A percentile compares a stretch with the other conserved stretches of the same genome.
Evolutionary conservation across 2,797 vertebrate genomes (phyloP).

Genomic region (Gephyroberyx darwinii): DNA sequence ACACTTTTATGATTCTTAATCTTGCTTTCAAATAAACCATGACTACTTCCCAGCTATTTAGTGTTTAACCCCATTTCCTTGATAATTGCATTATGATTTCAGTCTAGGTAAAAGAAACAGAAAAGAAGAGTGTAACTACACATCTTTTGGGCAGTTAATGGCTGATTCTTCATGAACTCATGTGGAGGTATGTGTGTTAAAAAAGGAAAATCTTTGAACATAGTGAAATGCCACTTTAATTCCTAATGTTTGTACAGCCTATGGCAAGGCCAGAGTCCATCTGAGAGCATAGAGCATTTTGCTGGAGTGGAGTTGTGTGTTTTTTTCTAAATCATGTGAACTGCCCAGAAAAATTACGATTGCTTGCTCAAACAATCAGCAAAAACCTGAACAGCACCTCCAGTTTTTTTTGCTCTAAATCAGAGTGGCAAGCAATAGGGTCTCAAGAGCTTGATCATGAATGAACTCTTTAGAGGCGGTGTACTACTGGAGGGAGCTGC

Average conservation of each 20-base stretch:
- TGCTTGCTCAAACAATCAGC: constrained; percentile 43
- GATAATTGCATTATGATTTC: background rate
- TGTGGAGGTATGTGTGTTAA: background rate
- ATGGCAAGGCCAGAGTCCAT: constrained; percentile 27
- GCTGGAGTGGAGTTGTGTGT: constrained; percentile 23
- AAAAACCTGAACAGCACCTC: constrained; percentile 35
- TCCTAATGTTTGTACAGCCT: constrained; percentile 20
- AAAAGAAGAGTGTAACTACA: background rate
- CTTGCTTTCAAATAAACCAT: background rate
- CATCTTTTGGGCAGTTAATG: background rate
- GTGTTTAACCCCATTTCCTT: background rate
- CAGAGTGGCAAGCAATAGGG: constrained; percentile 23
- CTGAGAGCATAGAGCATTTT: constrained; percentile 19
- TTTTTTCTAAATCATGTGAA: constrained; percentile 23
- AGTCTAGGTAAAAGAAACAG: background rate
- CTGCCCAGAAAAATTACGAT: constrained; percentile 22
- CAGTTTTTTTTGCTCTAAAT: constrained; percentile 20
- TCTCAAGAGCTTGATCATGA: constrained; percentile 65
- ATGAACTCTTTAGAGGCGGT: constrained; percentile 67
- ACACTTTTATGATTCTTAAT: background rate
- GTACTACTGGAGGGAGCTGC: constrained; percentile 59
- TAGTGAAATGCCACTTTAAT: constrained; percentile 21
- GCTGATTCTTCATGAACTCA: background rate
- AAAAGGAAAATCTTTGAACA: constrained; percentile 1
- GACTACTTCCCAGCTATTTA: background rate